Base-by-base conservation (phyloP, 1,140 invertebrate genomes). In the Drosophila paulistorum region DNA sequence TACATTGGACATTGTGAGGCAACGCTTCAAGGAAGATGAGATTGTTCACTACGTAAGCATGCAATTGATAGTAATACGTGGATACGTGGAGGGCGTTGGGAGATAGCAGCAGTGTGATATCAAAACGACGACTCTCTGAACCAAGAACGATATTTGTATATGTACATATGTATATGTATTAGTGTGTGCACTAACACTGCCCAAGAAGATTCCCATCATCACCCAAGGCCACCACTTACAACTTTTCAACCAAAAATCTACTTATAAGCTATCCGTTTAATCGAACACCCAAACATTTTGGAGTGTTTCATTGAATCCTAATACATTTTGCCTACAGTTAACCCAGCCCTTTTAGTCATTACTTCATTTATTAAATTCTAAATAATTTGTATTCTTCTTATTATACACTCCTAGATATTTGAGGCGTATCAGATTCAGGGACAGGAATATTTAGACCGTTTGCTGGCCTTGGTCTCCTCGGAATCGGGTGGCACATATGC, bases 401-500 rank as follows among this genome's bases (percentile, higher is more conserved):
- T n/a, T 63, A 14, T 9, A 48, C 17, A 17, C 17, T 9, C 3
- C 2, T 54, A 92, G 91, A 77, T 90, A 41, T 91, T 92, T 30
- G 90, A 92, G 59, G 87, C 90, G 7, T 92, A 92, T 80, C 91
- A 92, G 66, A 90, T 92, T 26, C 77, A 79, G 42, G 90, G 84
- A 1, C 90, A 79, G 57, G 87, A 91, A 70, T 90, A 92, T 63
- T 69, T 89, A 63, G 92, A 92, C 65, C 91, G 92, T 14, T 83
- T 96, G 41, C 83, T 96, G 45, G 94, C 95, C 59, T 92, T 96
- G 66, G 94, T 96, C 20, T 94, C 95, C 67, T 94, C 95, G 74
- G 93, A 93, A 62, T 74, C 86, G 0, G 90, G 90, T 13, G 92
- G 91, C 13, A 94, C 95, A 41, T 93, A 93, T 90, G 95, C 94